phyloP scores from a whole-genome alignment of 2,113 vertebrate species.

The Haemorhous mexicanus region DNA sequence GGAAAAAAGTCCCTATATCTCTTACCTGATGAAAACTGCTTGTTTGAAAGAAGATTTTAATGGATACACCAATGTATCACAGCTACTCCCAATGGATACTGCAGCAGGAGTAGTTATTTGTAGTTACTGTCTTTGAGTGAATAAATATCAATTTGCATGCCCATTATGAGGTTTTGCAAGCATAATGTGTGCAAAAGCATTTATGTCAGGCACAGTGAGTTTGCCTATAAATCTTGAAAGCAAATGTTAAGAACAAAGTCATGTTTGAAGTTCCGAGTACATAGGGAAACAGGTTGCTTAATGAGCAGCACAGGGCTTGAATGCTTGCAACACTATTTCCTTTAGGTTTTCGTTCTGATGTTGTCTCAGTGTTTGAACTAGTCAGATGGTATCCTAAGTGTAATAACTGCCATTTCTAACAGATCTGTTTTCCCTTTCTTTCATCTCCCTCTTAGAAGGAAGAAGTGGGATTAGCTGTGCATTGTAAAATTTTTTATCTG shows the following conservation, averaged over 20 bases:
- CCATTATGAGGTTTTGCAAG: slow-evolving; percentile 21
- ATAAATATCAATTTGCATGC: slow-evolving; percentile 40
- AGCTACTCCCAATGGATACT: background rate
- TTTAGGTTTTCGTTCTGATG: background rate
- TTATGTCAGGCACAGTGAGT: slow-evolving; percentile 8
- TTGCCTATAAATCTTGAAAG: slow-evolving; percentile 41
- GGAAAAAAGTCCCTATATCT: rapidly evolving
- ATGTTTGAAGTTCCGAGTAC: slow-evolving; percentile 25
- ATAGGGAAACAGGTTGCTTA: background rate
- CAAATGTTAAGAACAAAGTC: slow-evolving; percentile 21
- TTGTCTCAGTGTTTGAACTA: background rate
- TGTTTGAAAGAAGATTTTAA: background rate
- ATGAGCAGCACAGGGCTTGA: background rate
- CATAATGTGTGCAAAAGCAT: slow-evolving; percentile 19
- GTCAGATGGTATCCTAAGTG: background rate
- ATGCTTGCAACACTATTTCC: background rate
- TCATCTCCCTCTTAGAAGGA: background rate
- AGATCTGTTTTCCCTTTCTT: background rate
- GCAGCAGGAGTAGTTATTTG: background rate
- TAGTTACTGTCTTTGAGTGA: slow-evolving; percentile 10
- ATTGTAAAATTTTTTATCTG: background rate
- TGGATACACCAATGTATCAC: background rate
- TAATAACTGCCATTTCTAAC: background rate
- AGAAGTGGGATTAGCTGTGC: background rate
- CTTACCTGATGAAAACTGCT: background rate